Percentiles rank a stretch among this genome's conserved stretches.
phyloP scores from a whole-genome alignment of 2,113 vertebrate genomes.

The Addax nasomaculatus region DNA sequence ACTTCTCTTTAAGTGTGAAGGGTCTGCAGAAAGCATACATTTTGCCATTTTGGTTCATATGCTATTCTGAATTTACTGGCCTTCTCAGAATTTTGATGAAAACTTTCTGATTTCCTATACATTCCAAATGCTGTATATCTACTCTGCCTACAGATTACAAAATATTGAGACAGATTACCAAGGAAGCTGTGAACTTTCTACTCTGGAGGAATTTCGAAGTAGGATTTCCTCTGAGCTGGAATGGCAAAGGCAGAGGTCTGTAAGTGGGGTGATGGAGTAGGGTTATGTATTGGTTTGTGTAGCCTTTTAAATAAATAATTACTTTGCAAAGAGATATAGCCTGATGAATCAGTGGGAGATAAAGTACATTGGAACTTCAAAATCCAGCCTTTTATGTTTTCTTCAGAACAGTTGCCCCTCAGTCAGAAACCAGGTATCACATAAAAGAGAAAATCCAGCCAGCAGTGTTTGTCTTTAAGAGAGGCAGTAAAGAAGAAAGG shows the following conservation, averaged over 20 bases:
- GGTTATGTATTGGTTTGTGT: neutral
- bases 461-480: neutral
- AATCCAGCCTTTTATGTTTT: slow-evolving; percentile 1
- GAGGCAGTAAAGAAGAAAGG: neutral
- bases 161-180: neutral
- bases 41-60: neutral
- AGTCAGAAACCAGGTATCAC: neutral
- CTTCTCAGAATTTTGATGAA: slow-evolving; percentile 18
- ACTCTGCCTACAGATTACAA: neutral
- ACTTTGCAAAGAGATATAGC: slow-evolving; percentile 24
- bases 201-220: neutral
- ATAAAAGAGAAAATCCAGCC: neutral
- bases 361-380: neutral
- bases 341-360: neutral
- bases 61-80: neutral
- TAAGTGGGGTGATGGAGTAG: neutral
- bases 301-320: slow-evolving; percentile 44
- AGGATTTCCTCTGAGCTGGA: slow-evolving; percentile 8
- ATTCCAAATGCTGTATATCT: neutral
- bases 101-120: neutral
- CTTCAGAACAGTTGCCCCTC: neutral
- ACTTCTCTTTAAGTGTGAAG: neutral
- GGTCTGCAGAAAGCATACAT: neutral
- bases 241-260: neutral
- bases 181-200: slow-evolving; percentile 10